Base-by-base conservation (phyloP, 1,140 invertebrate species). In the Atta cephalotes region DNA sequence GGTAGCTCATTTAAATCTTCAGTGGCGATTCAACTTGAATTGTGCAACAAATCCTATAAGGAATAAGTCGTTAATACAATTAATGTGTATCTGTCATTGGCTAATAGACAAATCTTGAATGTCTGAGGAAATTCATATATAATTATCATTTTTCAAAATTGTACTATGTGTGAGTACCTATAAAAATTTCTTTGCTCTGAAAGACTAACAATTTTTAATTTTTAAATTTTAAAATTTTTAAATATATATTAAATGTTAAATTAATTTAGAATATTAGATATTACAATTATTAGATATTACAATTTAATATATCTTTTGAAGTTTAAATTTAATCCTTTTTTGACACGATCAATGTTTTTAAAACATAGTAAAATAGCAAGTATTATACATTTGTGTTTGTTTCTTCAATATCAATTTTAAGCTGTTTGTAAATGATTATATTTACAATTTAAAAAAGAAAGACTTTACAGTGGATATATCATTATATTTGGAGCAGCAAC, bases 1-100 rank as follows among this genome's bases (percentile, higher is more conserved):
- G 53, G 53, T 72, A 35, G 66, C 63, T 86, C 45, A 89, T 60
- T 39, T 89, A 81, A 86, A 81, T 89, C 88, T 66, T 68, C 66
- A 45, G 18, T 74, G 85, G 80, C 71, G 80, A 53, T 79, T 66
- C 31, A 3, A 82, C 51, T 45, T 85, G 60, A 88, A 58, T 89
- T 88, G 51, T 80, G 66, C 72, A 89, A 89, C n/a, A 45, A 66
- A 51, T 70, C 14, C 10, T 14, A 70, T 21, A 35, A 51, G 28
- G 45, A 85, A 62, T 31, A 60, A 88, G 77, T 76, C 85, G 39
- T 56, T 72, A 76, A 88, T 71, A 79, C 84, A 88, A 89, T 88
- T 88, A 88, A 88, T 81, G 56, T 62, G 65, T 51, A 58, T 65
- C 35, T 78, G 6, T 78, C 76, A 25, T 31, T 63, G 76, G 14